Conservation (phyloP, 2,113 vertebrate genomes). For the Lepidothrix coronata region DNA sequence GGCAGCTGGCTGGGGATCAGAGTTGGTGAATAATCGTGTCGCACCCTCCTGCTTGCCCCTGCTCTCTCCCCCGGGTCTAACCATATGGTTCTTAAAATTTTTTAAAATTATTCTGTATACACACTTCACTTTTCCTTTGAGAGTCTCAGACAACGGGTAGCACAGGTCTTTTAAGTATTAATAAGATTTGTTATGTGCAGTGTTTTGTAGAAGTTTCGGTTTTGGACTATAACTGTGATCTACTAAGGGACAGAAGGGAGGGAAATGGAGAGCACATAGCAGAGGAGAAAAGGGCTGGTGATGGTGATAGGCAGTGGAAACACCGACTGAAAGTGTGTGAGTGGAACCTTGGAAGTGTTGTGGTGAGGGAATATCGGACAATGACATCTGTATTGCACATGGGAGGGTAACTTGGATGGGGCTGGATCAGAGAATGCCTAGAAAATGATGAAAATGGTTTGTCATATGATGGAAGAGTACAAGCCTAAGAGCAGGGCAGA, state of each 20-base stretch:
- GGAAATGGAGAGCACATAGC: neutral
- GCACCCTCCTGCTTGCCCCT: neutral
- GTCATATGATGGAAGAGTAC: neutral
- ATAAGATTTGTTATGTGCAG: neutral
- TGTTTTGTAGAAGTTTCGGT: neutral
- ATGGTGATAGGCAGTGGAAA: neutral
- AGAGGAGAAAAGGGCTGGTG: neutral
- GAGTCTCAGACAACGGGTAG: neutral
- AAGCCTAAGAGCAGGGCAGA: neutral
- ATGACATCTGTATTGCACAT: neutral
- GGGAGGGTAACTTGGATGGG: neutral
- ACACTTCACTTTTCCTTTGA: neutral
- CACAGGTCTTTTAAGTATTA: neutral
- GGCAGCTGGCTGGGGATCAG: neutral
- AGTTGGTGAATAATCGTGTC: neutral
- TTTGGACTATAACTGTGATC: neutral
- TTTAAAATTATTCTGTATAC: accelerated
- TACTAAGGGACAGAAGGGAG: neutral
- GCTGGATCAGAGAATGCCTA: neutral
- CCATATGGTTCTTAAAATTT: neutral
- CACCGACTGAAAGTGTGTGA: neutral
- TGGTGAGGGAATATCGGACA: neutral
- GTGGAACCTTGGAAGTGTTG: neutral
- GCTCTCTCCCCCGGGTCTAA: accelerated
- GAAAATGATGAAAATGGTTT: neutral